phyloP scores from a whole-genome alignment of 2,888 invertebrate genomes.

The Sphecodes monilicornis region DNA sequence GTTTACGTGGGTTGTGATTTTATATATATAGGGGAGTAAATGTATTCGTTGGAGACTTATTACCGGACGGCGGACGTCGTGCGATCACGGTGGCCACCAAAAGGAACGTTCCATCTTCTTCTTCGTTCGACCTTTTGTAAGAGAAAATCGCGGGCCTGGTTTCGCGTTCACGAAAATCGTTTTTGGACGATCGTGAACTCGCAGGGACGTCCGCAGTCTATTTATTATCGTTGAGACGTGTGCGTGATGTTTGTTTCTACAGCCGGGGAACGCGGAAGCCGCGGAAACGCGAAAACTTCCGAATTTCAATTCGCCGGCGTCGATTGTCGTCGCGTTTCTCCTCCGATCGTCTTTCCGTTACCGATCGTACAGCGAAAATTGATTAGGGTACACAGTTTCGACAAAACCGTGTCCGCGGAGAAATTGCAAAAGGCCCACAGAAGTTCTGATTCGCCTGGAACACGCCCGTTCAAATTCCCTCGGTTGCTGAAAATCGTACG shows the following conservation, averaged over 20 bases:
- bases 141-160: neutral
- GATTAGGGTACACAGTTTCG: neutral
- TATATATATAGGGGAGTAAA: neutral
- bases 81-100: neutral
- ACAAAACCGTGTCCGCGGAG: neutral
- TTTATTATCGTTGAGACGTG: slow-evolving; percentile 19
- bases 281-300: neutral
- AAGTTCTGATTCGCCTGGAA: slow-evolving; percentile 1
- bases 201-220: neutral
- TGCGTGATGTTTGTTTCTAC: neutral
- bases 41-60: slow-evolving; percentile 15
- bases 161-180: neutral
- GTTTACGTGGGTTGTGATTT: slow-evolving; percentile 37
- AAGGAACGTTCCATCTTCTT: neutral
- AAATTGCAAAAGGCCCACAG: neutral
- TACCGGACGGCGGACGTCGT: neutral
- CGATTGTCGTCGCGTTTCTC: neutral
- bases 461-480: neutral
- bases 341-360: neutral
- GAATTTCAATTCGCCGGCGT: neutral
- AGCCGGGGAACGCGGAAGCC: neutral
- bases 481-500: neutral
- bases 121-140: neutral
- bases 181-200: neutral
- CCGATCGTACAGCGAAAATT: neutral